Base-by-base conservation (phyloP, 2,888 invertebrate genomes). In the Protodeltote pygarga region DNA sequence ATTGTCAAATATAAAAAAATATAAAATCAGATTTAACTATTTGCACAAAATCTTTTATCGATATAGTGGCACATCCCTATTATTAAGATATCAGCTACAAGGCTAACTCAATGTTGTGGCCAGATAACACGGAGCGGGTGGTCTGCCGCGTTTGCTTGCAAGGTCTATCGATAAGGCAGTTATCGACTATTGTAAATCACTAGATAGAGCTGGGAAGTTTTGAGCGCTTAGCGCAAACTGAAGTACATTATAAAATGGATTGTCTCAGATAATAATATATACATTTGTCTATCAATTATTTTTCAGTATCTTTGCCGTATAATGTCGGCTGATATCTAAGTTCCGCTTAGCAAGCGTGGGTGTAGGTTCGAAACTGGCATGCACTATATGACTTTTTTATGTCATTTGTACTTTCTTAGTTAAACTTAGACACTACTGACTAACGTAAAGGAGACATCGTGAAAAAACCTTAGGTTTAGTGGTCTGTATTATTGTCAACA, bases 41-140 rank as follows among this genome's bases (percentile, higher is more conserved):
- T 8, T n/a, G 9, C 5, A 11, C 1, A 21, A 4, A 13, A n/a
- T n/a, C n/a, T n/a, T n/a, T n/a, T 31, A 59, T 65, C 54, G 59
- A 62, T 48, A 65, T 4, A 10, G 10, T 13, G 15, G 13, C 19
- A 34, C 69, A 62, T 35, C 65, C 48, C 66, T 68, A 59, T 24
- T 59, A 71, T 71, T 71, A 67, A 74, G 75, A 73, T 68, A 72
- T 69, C 62, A 72, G 51, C 52, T 45, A 46, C 53, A 58, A 42
- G 50, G 58, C 34, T 42, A 47, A 62, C 64, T 72, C 59, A 65
- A 65, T 73, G 69, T 65, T 73, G 64, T 67, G 60, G 69, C 34
- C 34, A 65, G 72, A 65, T 70, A 64, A 57, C 46, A 42, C 52
- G 35, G 31, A 51, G 20, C 42, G 54, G 62, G 63, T 66, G 66